These are phyloP conservation scores for Peromyscus nudipes DNA, from an alignment of 2,797 vertebrate species.

Conservation along the genomic window DNA sequence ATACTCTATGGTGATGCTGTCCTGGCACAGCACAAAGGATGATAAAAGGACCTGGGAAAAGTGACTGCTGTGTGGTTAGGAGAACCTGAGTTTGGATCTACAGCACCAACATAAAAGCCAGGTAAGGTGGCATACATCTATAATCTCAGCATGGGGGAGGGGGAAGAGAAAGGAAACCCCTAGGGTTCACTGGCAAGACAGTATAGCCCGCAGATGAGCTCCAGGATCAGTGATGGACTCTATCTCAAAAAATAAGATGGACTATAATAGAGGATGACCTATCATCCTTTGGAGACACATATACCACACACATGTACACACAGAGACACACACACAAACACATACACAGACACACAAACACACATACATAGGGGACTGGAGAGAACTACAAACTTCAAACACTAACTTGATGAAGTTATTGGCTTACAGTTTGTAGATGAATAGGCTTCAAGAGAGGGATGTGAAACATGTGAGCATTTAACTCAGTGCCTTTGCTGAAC, in stretches of 20 bases:
- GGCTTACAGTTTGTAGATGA: neutral
- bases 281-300: neutral
- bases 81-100: neutral
- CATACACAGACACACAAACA: neutral
- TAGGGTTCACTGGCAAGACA: neutral
- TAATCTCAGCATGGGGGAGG: neutral
- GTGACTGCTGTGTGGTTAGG: neutral
- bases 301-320: neutral
- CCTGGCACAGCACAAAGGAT: neutral
- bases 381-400: neutral
- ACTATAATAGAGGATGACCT: neutral
- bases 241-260: neutral
- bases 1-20: neutral
- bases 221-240: neutral
- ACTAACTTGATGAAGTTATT: neutral
- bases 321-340: neutral
- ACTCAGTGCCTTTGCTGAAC: neutral
- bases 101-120: neutral
- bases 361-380: neutral
- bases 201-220: neutral
- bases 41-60: neutral
- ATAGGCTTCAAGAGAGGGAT: slow-evolving; percentile 10
- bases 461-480: neutral
- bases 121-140: neutral
- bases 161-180: neutral